Base-by-base conservation (phyloP, 2,797 vertebrate species). In the Pampus argenteus region DNA sequence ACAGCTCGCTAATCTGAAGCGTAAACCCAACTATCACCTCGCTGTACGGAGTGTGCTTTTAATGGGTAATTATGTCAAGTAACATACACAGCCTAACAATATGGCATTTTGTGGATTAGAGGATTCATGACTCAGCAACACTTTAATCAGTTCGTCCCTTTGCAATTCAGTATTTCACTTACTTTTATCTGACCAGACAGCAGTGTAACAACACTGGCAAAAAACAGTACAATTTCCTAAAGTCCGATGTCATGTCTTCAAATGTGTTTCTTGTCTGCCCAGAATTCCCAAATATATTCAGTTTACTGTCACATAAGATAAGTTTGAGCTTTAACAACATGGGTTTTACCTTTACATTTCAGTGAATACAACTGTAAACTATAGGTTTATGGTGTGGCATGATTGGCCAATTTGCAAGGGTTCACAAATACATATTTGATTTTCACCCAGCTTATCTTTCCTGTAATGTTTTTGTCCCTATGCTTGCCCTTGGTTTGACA, bases 401-500 rank as follows among this genome's bases (percentile, higher is more conserved):
- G 31, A 48, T 13, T 62, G 18, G 18, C 5, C n/a, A 1, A 9
- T 44, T 9, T 8, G 23, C 5, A 54, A 22, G 0, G 0, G n/a
- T 51, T 48, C 25, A 48, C 8, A 5, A 5, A 66, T 45, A 38
- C 34, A 31, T 7, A 4, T 4, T 31, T 64, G 17, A 75, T 26
- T 61, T 65, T 23, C 20, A 51, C 44, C 49, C 76, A 26, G 67
- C 65, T 79, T 52, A 52, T 66, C 56, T 66, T 72, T 72, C 60
- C 28, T 59, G 47, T 51, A 44, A 42, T 58, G 25, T 50, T 31
- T 26, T 40, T n/a, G 22, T 50, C 23, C 18, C 48, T 57, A 31
- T 45, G 34, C 29, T 66, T 68, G 74, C 82, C 88, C 84, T 91
- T 92, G 86, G 36, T 17, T 31, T 74, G 64, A 92, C 87, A 84